A percentile compares a stretch with the other conserved stretches of the same genome.
Conservation (phyloP, 2,888 invertebrate genomes). For the Zelleria hepariella region DNA sequence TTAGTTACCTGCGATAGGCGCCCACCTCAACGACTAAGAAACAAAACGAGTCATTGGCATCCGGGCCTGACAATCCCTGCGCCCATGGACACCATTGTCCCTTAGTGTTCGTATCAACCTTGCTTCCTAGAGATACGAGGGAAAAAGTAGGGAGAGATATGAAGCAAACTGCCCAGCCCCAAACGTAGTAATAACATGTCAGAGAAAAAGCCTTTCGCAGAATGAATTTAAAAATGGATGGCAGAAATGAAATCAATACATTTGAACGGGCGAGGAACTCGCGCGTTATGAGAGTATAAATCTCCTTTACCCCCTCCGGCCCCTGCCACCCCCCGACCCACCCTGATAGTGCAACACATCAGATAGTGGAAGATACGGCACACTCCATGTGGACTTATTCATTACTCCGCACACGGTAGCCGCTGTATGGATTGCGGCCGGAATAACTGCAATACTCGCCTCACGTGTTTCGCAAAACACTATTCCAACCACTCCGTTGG, state of each 20-base stretch:
- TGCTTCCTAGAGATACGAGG: neutral
- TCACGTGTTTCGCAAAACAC: neutral
- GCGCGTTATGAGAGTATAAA: slow-evolving; percentile 64
- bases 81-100: neutral
- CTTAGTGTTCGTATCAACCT: neutral
- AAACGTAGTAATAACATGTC: neutral
- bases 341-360: slow-evolving; percentile 40
- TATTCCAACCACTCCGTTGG: neutral
- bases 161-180: neutral
- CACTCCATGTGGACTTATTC: slow-evolving; percentile 42
- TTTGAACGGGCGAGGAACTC: slow-evolving; percentile 47
- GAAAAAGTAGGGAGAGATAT: neutral
- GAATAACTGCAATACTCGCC: neutral
- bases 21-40: slow-evolving; percentile 33
- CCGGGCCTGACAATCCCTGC: slow-evolving; percentile 17
- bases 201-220: slow-evolving; percentile 7
- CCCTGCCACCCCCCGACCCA: slow-evolving; percentile 16
- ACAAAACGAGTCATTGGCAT: slow-evolving; percentile 53
- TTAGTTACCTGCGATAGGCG: slow-evolving; percentile 66
- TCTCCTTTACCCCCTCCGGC: slow-evolving; percentile 34
- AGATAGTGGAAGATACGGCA: slow-evolving; percentile 40
- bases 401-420: slow-evolving; percentile 32
- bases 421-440: neutral
- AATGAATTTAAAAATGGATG: slow-evolving; percentile 52
- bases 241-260: slow-evolving; percentile 59